These are phyloP conservation scores for Takifugu flavidus DNA, from an alignment of 2,113 vertebrate genomes.

Conservation along the genomic window DNA sequence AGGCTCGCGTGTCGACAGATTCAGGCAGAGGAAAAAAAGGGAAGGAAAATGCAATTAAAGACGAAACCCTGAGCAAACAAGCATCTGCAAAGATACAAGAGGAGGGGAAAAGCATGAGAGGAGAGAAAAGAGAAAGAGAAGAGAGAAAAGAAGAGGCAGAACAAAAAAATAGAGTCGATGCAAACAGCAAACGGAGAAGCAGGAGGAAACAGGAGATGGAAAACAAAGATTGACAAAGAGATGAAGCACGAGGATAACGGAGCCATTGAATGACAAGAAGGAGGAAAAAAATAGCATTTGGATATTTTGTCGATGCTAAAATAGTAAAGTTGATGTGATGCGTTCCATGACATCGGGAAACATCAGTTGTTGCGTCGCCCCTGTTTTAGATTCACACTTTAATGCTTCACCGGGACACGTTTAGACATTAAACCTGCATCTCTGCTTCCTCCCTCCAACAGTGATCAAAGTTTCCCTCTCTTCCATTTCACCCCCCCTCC, in stretches of 20 bases:
- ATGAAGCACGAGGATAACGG: constrained; percentile 9
- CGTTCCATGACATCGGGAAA: no score
- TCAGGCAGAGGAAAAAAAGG: neutral
- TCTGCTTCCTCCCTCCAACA: constrained; percentile 1
- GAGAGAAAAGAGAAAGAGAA: constrained; percentile 36
- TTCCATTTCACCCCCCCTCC: constrained; percentile 29
- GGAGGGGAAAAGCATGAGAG: constrained; percentile 26
- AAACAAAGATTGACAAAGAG: constrained; percentile 4
- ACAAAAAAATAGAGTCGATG: constrained; percentile 23
- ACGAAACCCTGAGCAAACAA: neutral
- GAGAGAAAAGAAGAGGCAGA: constrained; percentile 5
- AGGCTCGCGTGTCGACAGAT: constrained; percentile 31
- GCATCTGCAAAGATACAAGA: neutral
- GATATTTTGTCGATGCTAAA: no score
- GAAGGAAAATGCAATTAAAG: neutral
- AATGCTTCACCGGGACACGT: no score
- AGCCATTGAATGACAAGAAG: neutral
- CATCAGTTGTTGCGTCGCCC: no score
- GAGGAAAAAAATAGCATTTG: neutral
- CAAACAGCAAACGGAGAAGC: constrained; percentile 1
- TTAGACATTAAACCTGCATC: neutral
- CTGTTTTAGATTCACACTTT: no score
- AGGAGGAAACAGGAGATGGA: neutral
- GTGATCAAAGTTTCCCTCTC: constrained; percentile 57
- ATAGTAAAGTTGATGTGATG: no score